These are phyloP conservation scores for Penaeus japonicus DNA, from an alignment of 1,140 invertebrate species.

Conservation along the genomic window DNA sequence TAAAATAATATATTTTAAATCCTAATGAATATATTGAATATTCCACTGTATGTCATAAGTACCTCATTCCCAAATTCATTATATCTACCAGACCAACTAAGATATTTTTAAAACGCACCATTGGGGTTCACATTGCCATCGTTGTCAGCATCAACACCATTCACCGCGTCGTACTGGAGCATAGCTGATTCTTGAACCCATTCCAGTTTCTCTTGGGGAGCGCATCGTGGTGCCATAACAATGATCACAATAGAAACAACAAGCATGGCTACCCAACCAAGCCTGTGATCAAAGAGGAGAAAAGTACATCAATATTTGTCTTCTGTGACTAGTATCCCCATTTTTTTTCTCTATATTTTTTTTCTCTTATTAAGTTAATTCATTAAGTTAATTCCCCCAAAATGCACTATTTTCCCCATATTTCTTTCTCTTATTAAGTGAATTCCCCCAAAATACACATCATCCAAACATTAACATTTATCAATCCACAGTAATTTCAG, in stretches of 20 bases:
- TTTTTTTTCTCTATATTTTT: too few species aligned
- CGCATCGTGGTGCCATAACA: constrained; percentile 82
- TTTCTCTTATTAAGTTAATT: too few species aligned
- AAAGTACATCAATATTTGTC: not conserved
- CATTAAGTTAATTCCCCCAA: too few species aligned
- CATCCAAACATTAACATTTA: not conserved
- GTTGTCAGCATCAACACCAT: not conserved
- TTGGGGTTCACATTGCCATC: not conserved
- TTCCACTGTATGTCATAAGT: too few species aligned
- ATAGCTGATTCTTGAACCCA: constrained; percentile 65
- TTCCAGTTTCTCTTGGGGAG: constrained; percentile 62
- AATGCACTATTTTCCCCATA: too few species aligned
- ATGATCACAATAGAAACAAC: constrained; percentile 85
- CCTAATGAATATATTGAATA: not conserved
- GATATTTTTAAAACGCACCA: not conserved
- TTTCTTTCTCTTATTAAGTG: too few species aligned
- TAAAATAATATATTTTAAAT: not conserved
- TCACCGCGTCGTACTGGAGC: constrained; percentile 10
- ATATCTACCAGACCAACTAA: too few species aligned
- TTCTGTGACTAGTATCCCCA: too few species aligned
- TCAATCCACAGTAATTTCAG: not conserved
- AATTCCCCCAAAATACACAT: too few species aligned
- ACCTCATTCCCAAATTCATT: too few species aligned
- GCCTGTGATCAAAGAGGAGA: not conserved
- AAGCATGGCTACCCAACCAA: constrained; percentile 81